Base-by-base conservation (phyloP, 1,140 invertebrate genomes). In the Palaemon carinicauda region DNA sequence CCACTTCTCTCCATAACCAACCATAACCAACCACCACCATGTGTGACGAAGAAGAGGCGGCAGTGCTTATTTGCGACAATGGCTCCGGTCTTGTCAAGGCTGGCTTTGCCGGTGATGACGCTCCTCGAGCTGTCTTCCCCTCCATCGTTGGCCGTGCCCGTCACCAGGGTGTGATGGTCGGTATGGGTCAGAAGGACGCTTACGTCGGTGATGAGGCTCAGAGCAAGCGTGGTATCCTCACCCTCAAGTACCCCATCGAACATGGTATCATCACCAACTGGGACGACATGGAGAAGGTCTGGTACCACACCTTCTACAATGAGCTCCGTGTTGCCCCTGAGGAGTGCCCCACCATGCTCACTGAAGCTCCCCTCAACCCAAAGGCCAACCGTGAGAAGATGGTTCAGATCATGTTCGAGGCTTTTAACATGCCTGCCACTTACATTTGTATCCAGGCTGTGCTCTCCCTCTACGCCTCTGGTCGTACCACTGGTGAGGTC, bases 281-380 rank as follows among this genome's bases (percentile, higher is more conserved):
- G 97, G 97, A 98, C 91, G 97, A 98, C 92, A 98, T 98, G 97
- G 97, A 98, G 93, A 98, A 98, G 92, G 96, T 98, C 92, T 98
- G 97, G 97, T 97, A 98, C 92, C 96, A 98, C 92, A 96, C 96
- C 89, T 98, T 97, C 93, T 98, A 97, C 94, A 98, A 97, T 92
- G 97, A 98, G 92, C 93, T 98, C 87, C 94, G 97, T 92, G 97
- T 98, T 88, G 97, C 97, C 83, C 97, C 97, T 29, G 97, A 98
- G 92, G 96, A 98, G 12, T 41, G 7, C 41, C 41, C 41, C 7
- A 41, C 41, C 41, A 41, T 41, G 41, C 41, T 41, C 12, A 41
- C 41, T 41, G 41, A 41, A 41, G 41, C 41, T 41, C 41, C 41
- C 3, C 41, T 41, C 3, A 41, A 41, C 41, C 41, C 41, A 0